Percentiles rank a stretch among this genome's conserved stretches.
phyloP scores from a whole-genome alignment of 1,140 invertebrate species.

The Whitmania pigra region DNA sequence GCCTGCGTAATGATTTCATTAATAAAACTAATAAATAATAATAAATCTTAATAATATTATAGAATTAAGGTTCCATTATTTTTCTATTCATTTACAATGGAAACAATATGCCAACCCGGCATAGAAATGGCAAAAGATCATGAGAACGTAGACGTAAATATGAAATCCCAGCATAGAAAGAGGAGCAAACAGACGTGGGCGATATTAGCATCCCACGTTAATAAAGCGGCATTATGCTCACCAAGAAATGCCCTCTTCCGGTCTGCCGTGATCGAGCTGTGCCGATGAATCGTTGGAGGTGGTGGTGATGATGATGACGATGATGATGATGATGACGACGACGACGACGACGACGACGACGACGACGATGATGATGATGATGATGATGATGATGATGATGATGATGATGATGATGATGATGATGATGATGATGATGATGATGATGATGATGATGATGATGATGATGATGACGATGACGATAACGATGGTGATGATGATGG shows the following conservation, averaged over 20 bases:
- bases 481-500: not conserved
- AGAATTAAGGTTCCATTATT: too few relatives aligned
- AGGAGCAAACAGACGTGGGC: not conserved
- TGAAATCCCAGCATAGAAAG: not conserved
- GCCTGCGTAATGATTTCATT: too few relatives aligned
- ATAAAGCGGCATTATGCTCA: constrained; percentile 9
- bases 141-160: not conserved
- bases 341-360: too few relatives aligned
- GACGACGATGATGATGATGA: not conserved
- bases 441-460: not conserved
- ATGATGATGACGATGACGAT: not conserved
- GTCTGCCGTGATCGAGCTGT: not conserved
- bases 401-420: too few relatives aligned
- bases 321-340: not conserved
- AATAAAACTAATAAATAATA: too few relatives aligned
- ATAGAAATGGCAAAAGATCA: not conserved
- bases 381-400: not conserved
- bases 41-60: too few relatives aligned
- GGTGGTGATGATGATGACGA: too few relatives aligned
- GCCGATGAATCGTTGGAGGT: too few relatives aligned
- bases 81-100: too few relatives aligned
- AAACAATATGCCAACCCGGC: too few relatives aligned
- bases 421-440: too few relatives aligned
- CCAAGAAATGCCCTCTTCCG: constrained; percentile 2
- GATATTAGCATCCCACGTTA: constrained; percentile 15